phyloP scores from a whole-genome alignment of 2,888 invertebrate species.

The Caenorhabditis panamensis region DNA sequence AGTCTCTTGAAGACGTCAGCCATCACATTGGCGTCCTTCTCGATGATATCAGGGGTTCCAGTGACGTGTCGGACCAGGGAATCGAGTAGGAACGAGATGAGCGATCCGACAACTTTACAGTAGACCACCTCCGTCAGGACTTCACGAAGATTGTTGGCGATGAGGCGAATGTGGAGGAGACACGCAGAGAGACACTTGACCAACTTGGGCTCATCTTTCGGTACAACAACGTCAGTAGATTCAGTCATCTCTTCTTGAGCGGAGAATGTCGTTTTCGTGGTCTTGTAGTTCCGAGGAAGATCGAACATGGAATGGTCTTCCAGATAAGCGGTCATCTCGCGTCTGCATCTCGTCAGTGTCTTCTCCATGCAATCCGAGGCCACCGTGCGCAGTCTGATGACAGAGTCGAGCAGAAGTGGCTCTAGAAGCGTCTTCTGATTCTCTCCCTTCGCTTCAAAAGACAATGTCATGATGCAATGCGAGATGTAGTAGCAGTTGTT shows the following conservation, averaged over 20 bases:
- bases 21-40: slow-evolving; percentile 62
- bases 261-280: slow-evolving; percentile 36
- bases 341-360: slow-evolving; percentile 65
- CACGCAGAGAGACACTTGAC: slow-evolving; percentile 62
- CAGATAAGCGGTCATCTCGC: slow-evolving; percentile 61
- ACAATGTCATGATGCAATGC: slow-evolving; percentile 72
- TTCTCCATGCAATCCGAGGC: slow-evolving; percentile 74
- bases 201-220: slow-evolving; percentile 45
- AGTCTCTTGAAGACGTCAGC: slow-evolving; percentile 63
- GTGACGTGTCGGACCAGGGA: slow-evolving; percentile 63
- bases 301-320: slow-evolving; percentile 55
- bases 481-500: slow-evolving; percentile 78
- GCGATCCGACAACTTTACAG: slow-evolving; percentile 71
- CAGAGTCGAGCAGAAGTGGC: slow-evolving; percentile 66
- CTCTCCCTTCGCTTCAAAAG: slow-evolving; percentile 44
- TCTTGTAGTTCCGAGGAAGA: slow-evolving; percentile 42
- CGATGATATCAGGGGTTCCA: slow-evolving; percentile 60
- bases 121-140: slow-evolving; percentile 74
- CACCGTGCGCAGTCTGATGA: slow-evolving; percentile 67
- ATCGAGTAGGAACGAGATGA: slow-evolving; percentile 73
- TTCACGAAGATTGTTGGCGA: slow-evolving; percentile 74
- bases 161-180: slow-evolving; percentile 67
- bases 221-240: slow-evolving; percentile 41
- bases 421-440: slow-evolving; percentile 50
- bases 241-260: slow-evolving; percentile 28